Conservation (phyloP, 1,140 invertebrate genomes). For the Colletes gigas region DNA sequence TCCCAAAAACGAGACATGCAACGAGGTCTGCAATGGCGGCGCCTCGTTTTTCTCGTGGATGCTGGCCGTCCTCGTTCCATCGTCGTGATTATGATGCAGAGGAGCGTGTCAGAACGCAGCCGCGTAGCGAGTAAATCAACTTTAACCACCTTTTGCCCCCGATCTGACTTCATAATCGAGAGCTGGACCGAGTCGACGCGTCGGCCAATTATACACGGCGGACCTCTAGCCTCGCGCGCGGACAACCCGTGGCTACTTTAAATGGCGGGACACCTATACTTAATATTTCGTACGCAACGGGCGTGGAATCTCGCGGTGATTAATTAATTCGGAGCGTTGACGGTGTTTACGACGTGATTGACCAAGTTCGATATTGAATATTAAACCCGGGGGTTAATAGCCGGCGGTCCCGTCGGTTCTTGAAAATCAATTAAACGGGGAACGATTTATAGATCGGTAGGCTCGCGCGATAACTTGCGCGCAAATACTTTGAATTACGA, state of each 20-base stretch:
- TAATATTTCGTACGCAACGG: neutral
- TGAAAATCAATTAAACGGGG: neutral
- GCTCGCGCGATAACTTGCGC: too few species aligned
- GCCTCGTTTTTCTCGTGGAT: neutral
- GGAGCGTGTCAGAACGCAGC: constrained; percentile 17
- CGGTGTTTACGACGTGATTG: neutral
- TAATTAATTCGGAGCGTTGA: neutral
- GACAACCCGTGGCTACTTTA: constrained; percentile 15
- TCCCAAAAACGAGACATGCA: neutral
- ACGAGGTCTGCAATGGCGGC: neutral
- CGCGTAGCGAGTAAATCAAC: constrained; percentile 28
- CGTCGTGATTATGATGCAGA: constrained; percentile 21
- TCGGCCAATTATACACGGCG: constrained; percentile 30
- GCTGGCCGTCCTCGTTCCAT: constrained; percentile 12
- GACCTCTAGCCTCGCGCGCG: constrained; percentile 10
- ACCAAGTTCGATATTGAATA: constrained; percentile 1
- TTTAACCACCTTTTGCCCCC: constrained; percentile 48
- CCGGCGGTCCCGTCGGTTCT: too few species aligned
- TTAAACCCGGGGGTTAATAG: constrained; percentile 7
- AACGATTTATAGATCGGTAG: neutral
- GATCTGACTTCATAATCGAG: constrained; percentile 34
- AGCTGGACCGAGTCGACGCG: constrained; percentile 29
- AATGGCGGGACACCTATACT: constrained; percentile 14
- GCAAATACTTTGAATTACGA: too few species aligned
- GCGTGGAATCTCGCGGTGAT: neutral